These are phyloP conservation scores for Uropetala carovei DNA, from an alignment of 2,888 invertebrate species.

Conservation along the genomic window DNA sequence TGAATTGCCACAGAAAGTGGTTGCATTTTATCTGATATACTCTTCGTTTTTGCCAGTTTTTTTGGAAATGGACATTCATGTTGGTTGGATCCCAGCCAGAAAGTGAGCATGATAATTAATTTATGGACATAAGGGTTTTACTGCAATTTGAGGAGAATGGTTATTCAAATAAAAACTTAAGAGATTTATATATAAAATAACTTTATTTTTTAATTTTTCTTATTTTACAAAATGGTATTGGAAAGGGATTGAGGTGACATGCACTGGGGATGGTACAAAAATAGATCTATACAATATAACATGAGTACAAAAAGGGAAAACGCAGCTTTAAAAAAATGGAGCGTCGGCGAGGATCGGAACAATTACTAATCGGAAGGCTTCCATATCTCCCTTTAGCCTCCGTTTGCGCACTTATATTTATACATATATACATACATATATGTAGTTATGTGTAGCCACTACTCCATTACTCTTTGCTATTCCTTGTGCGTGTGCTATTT, in stretches of 20 bases:
- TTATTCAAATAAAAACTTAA: no score
- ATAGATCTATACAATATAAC: conserved; percentile 49
- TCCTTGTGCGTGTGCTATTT: no score
- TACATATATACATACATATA: background rate
- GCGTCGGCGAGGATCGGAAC: background rate
- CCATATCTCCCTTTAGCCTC: background rate
- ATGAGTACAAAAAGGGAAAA: conserved; percentile 48
- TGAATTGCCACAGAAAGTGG: no score
- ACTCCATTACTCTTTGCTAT: background rate
- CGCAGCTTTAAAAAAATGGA: background rate
- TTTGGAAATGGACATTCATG: no score
- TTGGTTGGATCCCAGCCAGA: no score
- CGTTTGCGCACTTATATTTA: background rate
- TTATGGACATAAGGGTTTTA: no score
- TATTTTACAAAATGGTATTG: background rate
- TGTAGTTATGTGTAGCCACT: background rate
- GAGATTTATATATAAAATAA: background rate
- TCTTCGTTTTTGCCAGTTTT: no score
- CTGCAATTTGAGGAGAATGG: no score
- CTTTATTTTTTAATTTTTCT: conserved; percentile 25
- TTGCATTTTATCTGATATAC: no score
- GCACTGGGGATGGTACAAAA: conserved; percentile 36
- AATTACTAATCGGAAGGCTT: background rate
- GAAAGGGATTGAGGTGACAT: conserved; percentile 11
- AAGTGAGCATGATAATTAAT: no score